Evolutionary conservation across 2,888 invertebrate genomes (phyloP), one percentile per base, ranked within the genome.

Genomic region (Mimachlamys varia): DNA sequence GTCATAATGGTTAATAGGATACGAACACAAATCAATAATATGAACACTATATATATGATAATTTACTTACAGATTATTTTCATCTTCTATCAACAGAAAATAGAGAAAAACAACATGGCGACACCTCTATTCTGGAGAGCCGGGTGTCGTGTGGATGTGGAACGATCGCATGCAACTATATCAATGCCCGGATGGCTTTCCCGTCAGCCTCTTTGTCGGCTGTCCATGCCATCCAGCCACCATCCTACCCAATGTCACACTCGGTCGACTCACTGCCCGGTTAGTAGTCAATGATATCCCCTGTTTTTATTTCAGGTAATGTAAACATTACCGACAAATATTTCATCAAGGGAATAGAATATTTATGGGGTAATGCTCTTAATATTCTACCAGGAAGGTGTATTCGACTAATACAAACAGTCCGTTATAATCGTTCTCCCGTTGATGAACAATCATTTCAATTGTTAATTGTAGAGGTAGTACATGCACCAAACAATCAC

Each of bases 151-250:
- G 91, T 88, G 89, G 88, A 44, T 91, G 91, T 88, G 89, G 89
- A 22, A 76, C 76, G 27, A 76, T 76, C 33, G 27, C 76, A 76
- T 76, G 27, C 27, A 76, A 76, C 76, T 76, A 33, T 33, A 76
- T 76, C 27, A 91, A 91, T 89, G 89, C 90, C 37, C 92, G 91
- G 38, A 22, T 93, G 49, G 88, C 92, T 17, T 93, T 92, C 88
- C 93, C 94, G 7, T 88, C 92, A 27, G 93, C 94, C 62, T 92
- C 94, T 19, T 93, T 95, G 53, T 93, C 95, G 13, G 95, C 95
- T n/a, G 95, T 95, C 5, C 94, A 95, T 90, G 94, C 95, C 88
- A 92, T 95, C 0, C 95, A 95, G 90, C 95, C 95, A 5, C 95
- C 95, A 17, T 93, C 93, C 19, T 95, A 95, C 89, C 95, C 95